Conservation (phyloP, 2,113 vertebrate species). For the Pseudorasbora parva region DNA sequence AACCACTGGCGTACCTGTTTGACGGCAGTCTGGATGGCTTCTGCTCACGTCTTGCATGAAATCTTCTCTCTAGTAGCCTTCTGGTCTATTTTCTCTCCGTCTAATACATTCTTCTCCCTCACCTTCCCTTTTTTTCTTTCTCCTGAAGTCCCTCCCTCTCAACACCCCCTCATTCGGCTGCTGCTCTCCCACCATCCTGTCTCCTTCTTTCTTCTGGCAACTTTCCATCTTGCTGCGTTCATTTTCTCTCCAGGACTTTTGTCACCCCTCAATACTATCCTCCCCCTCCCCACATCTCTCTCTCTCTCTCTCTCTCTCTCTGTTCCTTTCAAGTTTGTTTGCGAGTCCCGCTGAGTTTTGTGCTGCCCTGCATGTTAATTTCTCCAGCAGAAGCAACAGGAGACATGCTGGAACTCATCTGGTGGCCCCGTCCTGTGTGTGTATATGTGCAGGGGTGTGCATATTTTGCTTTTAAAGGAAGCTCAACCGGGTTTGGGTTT, state of each 20-base stretch:
- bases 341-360: conserved; percentile 22
- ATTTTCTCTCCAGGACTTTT: conserved; percentile 12
- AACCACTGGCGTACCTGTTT: conserved; percentile 63
- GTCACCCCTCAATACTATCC: not conserved
- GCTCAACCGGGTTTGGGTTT: no score
- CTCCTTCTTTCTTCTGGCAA: not conserved
- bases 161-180: conserved; percentile 62
- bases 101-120: conserved; percentile 48
- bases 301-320: not conserved
- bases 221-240: conserved; percentile 6
- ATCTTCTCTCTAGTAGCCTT: not conserved
- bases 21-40: not conserved
- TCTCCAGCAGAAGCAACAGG: conserved; percentile 41
- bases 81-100: conserved; percentile 41
- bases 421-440: not conserved
- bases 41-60: conserved; percentile 1
- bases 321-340: conserved; percentile 21
- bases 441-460: not conserved
- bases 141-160: conserved; percentile 66
- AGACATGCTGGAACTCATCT: conserved; percentile 29
- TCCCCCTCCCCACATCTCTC: not conserved
- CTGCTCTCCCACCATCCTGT: conserved; percentile 14
- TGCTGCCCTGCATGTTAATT: conserved; percentile 44
- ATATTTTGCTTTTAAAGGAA: no score
- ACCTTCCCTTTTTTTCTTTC: conserved; percentile 61